These are phyloP conservation scores for Indicator maculatus DNA, from an alignment of 2,113 vertebrate species.

Conservation along the genomic window DNA sequence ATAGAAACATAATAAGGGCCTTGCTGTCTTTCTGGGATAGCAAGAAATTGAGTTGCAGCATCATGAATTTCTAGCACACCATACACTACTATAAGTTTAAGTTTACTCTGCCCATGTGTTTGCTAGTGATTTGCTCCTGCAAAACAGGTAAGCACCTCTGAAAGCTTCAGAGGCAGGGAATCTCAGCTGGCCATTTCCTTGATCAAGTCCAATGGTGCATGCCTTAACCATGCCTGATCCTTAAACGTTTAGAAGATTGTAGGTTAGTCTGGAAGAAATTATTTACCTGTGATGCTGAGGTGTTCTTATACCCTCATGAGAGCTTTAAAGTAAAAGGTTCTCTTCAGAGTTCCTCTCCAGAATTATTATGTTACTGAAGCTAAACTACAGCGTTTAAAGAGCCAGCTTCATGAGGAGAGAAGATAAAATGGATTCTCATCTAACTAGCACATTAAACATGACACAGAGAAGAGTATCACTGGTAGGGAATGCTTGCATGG, in stretches of 20 bases:
- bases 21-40: neutral
- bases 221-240: neutral
- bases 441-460: neutral
- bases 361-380: neutral
- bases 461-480: slow-evolving; percentile 12
- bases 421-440: neutral
- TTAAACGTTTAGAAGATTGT: neutral
- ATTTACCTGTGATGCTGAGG: neutral
- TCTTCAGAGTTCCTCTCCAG: neutral
- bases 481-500: neutral
- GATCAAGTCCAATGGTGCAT: neutral
- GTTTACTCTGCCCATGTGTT: neutral
- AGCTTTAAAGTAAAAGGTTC: neutral
- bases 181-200: neutral
- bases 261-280: neutral
- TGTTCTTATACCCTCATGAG: neutral
- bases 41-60: neutral
- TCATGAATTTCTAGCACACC: neutral
- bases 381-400: slow-evolving; percentile 1
- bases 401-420: neutral
- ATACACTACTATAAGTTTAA: neutral
- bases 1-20: neutral
- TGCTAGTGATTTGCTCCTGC: neutral
- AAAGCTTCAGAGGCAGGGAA: neutral
- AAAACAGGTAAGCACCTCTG: neutral